These are phyloP conservation scores for Drosophila lacteicornis DNA, from an alignment of 1,140 invertebrate species.

Conservation along the genomic window DNA sequence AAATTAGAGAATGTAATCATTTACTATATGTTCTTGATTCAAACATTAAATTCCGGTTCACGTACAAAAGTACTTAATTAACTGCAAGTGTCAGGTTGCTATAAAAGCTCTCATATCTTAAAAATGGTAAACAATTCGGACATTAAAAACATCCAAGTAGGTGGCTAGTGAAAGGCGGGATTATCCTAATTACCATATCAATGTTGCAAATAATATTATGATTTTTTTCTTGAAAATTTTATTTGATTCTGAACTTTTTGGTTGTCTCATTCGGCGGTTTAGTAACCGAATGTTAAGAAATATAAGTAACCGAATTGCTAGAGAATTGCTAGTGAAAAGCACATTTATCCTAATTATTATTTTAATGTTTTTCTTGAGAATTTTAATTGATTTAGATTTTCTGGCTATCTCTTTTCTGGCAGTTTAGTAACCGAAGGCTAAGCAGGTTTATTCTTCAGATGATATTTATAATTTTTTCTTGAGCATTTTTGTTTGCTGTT, in stretches of 20 bases:
- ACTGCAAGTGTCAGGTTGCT: neutral
- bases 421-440: too few relatives aligned
- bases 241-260: too few relatives aligned
- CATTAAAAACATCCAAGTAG: neutral
- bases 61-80: slow-evolving; percentile 7
- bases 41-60: slow-evolving; percentile 6
- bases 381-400: too few relatives aligned
- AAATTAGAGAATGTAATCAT: neutral
- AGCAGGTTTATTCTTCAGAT: neutral
- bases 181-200: neutral
- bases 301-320: too few relatives aligned
- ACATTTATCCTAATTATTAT: neutral
- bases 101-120: neutral
- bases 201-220: neutral
- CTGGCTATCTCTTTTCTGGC: too few relatives aligned
- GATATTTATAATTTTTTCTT: neutral
- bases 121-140: neutral
- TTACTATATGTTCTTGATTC: neutral
- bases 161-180: neutral
- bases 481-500: neutral
- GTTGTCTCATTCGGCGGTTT: too few relatives aligned
- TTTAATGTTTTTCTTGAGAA: neutral
- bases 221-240: neutral
- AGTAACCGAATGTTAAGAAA: too few relatives aligned
- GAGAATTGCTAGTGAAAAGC: neutral